Conservation (phyloP, 1,140 invertebrate species). For the Procambarus clarkii region DNA sequence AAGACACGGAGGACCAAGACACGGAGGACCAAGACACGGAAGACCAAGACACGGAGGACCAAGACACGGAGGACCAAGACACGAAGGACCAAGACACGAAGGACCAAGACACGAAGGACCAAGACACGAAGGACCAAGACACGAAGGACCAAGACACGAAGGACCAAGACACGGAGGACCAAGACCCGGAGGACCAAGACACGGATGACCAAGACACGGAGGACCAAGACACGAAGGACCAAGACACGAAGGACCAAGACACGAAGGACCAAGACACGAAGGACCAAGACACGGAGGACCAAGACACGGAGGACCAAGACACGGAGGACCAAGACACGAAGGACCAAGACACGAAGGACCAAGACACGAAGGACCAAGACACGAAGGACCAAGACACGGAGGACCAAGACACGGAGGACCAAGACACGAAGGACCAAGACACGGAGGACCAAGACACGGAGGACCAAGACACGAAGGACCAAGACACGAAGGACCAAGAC, state of each 20-base stretch:
- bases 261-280: background rate
- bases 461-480: background rate
- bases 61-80: too few species aligned
- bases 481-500: background rate
- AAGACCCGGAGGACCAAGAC: background rate
- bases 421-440: background rate
- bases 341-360: background rate
- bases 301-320: background rate
- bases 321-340: too few species aligned
- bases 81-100: too few species aligned
- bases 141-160: background rate
- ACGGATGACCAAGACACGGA: background rate
- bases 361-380: background rate
- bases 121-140: too few species aligned
- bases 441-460: background rate
- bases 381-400: background rate
- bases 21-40: too few species aligned
- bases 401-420: background rate
- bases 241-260: background rate
- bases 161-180: background rate
- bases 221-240: background rate
- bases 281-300: too few species aligned
- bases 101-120: too few species aligned
- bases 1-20: too few species aligned
- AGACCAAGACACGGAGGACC: too few species aligned